phyloP scores from a whole-genome alignment of 2,888 invertebrate genomes.

The Desoria tigrina region DNA sequence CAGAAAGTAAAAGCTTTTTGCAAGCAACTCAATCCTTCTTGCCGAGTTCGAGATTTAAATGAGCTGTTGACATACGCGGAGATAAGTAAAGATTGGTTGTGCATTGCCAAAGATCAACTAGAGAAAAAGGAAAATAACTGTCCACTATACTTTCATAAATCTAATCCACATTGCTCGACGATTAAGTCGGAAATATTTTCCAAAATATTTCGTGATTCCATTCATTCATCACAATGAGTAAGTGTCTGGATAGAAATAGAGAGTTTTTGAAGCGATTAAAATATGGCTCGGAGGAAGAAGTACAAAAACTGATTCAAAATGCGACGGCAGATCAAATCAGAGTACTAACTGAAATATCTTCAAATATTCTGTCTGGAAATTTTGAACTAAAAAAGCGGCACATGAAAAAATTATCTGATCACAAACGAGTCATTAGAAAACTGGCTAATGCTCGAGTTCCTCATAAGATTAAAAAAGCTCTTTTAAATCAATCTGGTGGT shows the following conservation, averaged over 20 bases:
- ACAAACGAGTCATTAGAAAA: constrained; percentile 1
- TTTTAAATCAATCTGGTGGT: constrained; percentile 4
- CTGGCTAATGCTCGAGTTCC: constrained; percentile 10
- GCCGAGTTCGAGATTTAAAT: background rate
- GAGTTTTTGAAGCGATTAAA: constrained; percentile 10
- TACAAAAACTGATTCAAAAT: constrained; percentile 4
- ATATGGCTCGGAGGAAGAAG: background rate
- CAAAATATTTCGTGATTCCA: background rate
- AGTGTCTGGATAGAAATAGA: constrained; percentile 11
- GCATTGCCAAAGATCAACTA: background rate
- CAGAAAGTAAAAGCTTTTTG: background rate
- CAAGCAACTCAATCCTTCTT: background rate
- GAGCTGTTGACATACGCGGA: constrained; percentile 1
- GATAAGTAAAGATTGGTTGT: background rate
- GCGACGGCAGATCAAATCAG: constrained; percentile 26
- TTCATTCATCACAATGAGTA: constrained; percentile 24
- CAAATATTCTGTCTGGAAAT: constrained; percentile 1
- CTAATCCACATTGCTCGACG: constrained; percentile 20
- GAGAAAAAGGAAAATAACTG: constrained; percentile 1
- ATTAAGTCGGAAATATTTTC: constrained; percentile 7
- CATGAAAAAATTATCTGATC: background rate
- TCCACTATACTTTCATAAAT: constrained; percentile 17
- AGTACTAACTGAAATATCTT: constrained; percentile 16
- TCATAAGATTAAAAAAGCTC: constrained; percentile 7
- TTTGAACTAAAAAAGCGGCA: background rate